Percentiles rank a stretch among this genome's conserved stretches.
Evolutionary conservation across 2,113 vertebrate species (phyloP).

Genomic region (Natator depressus): DNA sequence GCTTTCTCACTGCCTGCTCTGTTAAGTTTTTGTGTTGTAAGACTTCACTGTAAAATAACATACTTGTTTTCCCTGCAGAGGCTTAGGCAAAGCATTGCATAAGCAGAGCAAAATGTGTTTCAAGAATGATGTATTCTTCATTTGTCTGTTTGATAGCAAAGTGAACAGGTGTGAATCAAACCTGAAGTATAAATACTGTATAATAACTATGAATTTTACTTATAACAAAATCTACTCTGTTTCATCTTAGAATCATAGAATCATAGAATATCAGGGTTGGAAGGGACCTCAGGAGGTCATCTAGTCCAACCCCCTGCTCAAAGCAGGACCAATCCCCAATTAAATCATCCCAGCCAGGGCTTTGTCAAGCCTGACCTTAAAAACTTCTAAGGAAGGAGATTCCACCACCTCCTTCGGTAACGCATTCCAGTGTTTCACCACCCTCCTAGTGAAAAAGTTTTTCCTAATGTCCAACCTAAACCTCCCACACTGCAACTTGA

Average conservation of each 20-base stretch:
- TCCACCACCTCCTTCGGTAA: no score
- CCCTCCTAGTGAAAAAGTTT: no score
- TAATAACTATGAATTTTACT: not conserved
- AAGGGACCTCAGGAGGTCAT: no score
- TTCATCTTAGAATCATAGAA: not conserved
- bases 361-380: no score
- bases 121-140: not conserved
- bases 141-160: not conserved
- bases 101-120: not conserved
- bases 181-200: not conserved
- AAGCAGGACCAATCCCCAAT: no score
- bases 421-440: no score
- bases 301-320: no score
- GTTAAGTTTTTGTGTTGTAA: not conserved
- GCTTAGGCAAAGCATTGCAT: not conserved
- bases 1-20: not conserved
- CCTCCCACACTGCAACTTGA: no score
- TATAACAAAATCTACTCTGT: not conserved
- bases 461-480: no score
- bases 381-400: no score
- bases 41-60: not conserved
- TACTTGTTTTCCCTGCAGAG: not conserved
- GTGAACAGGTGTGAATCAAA: not conserved
- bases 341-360: no score
- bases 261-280: no score